Evolutionary conservation across 2,113 vertebrate species (phyloP), one percentile per base, ranked within the genome.

Genomic region (Amphiprion percula): DNA sequence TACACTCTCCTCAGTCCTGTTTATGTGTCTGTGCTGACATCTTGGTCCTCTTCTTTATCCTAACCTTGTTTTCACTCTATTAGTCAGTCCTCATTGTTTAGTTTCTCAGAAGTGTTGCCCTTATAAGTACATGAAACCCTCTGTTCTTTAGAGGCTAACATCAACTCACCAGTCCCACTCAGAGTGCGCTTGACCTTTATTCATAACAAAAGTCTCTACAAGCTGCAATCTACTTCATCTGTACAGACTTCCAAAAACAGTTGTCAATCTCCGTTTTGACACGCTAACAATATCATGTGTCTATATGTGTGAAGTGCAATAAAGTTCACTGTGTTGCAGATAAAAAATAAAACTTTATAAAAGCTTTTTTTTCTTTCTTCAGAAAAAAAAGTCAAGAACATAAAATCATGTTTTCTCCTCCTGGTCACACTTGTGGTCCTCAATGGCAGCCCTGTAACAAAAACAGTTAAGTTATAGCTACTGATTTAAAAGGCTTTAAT

Each of bases 111-210:
- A 69, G 4, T 1, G 10, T 61, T 89, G 80, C 64, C 89, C 89
- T 64, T 91, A 90, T 85, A 90, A 87, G 91, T 71, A 47, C 79
- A 87, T 11, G 37, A 71, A 64, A 19, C 21, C 8, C 26, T 71
- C 67, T 26, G 41, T 52, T 71, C 63, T 68, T 47, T 30, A 17
- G 30, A 71, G 53, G 24, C 65, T 21, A 17, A 58, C 62, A 63
- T 54, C 49, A 65, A 85, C 59, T 84, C 72, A 37, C 85, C 77
- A 84, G 72, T 56, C 12, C 2, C 75, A 79, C 79, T 79, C n/a
- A 5, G 23, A 16, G 26, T 80, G 67, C 80, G 49, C 50, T 63
- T 55, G 74, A 30, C 3, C 24, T 90, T 89, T 89, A 91, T 89
- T 88, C 50, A 85, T 64, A 77, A 74, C 67, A 84, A 77, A 81